These are phyloP conservation scores for Sminthurinus aureus DNA, from an alignment of 2,888 invertebrate genomes.

Conservation along the genomic window DNA sequence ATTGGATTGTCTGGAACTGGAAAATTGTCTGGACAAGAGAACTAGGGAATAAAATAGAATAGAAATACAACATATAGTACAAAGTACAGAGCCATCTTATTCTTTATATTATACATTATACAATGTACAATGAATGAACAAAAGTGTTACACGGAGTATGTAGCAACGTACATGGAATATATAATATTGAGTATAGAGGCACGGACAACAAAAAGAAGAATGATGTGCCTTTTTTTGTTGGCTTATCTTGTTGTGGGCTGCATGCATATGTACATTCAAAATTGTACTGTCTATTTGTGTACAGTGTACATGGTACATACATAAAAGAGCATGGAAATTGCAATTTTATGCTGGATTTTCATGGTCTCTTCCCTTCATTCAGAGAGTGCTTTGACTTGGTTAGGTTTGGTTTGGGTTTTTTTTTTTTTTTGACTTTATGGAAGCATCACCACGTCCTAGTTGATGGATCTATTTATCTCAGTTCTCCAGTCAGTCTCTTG, in stretches of 20 bases:
- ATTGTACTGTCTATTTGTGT: no score
- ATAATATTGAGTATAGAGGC: neutral
- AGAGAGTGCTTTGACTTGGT: slow-evolving; percentile 3
- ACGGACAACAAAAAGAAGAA: slow-evolving; percentile 22
- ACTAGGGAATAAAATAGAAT: neutral
- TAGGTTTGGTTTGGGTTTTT: slow-evolving; percentile 4
- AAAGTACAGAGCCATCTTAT: no score
- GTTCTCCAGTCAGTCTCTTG: slow-evolving; percentile 14
- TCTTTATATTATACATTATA: no score
- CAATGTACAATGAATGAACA: no score
- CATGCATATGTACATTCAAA: no score
- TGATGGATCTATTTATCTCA: slow-evolving; percentile 42
- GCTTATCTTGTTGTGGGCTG: neutral
- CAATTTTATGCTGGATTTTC: slow-evolving; percentile 56
- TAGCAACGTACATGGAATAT: no score
- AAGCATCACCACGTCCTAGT: slow-evolving; percentile 20
- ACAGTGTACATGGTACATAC: neutral
- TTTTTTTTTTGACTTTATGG: slow-evolving; percentile 18
- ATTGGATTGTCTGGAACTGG: neutral
- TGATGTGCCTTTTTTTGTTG: slow-evolving; percentile 8
- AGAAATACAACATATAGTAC: neutral
- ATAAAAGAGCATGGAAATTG: slow-evolving; percentile 53
- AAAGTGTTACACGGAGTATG: no score
- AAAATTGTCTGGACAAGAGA: neutral
- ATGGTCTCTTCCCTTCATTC: slow-evolving; percentile 34